Conservation (phyloP, 2,797 vertebrate species). For the Diglossa cyanea region DNA sequence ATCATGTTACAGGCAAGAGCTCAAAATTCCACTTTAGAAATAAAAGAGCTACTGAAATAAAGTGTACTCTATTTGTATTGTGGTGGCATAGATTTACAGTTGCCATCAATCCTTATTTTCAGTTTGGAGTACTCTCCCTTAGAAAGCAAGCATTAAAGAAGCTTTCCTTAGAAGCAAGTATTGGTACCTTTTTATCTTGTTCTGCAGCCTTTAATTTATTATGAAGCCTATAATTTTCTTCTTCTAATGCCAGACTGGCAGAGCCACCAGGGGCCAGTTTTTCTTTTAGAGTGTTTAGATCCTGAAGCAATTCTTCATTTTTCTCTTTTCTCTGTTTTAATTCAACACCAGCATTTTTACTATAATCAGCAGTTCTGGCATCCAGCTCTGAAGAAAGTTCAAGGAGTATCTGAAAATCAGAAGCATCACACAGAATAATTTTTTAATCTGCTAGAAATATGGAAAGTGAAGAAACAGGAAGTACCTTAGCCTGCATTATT, state of each 20-base stretch:
- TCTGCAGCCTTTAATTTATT: slow-evolving; percentile 66
- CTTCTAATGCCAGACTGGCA: slow-evolving; percentile 26
- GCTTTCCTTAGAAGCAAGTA: neutral
- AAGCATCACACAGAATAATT: neutral
- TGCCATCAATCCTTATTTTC: neutral
- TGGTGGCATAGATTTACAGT: neutral
- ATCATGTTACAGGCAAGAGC: neutral
- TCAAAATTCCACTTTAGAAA: neutral
- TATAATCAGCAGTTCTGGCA: neutral
- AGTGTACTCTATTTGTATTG: neutral
- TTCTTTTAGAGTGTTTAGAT: slow-evolving; percentile 54
- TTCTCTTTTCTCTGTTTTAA: slow-evolving; percentile 69
- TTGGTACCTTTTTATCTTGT: slow-evolving; percentile 71
- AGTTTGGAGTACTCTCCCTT: neutral
- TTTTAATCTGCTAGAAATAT: neutral
- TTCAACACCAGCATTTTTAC: slow-evolving; percentile 47
- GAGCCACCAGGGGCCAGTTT: slow-evolving; percentile 11
- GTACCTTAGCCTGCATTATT: neutral
- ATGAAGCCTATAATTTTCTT: slow-evolving; percentile 67
- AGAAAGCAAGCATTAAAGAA: neutral
- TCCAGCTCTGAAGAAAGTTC: slow-evolving; percentile 64
- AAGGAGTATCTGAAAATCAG: slow-evolving; percentile 61
- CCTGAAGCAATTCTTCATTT: slow-evolving; percentile 68
- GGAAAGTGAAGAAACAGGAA: neutral
- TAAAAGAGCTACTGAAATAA: neutral